Evolutionary conservation across 1,140 invertebrate genomes (phyloP).

Genomic region (Berghia stephanieae): DNA sequence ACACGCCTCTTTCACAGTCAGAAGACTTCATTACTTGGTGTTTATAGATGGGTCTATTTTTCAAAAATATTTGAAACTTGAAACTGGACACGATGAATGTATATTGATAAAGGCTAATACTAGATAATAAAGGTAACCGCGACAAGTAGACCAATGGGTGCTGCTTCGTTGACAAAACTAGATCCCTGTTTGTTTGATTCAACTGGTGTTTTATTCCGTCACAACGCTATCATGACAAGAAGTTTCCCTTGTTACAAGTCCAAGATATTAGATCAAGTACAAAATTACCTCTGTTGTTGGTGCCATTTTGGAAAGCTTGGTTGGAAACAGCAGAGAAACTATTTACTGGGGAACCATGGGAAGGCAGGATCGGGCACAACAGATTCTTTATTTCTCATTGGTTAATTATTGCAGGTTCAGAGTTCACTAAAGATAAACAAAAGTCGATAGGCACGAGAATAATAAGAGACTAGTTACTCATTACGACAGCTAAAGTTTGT

Average conservation of each 20-base stretch:
- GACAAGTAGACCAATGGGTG: no score
- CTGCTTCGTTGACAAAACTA: neutral
- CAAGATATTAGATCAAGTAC: neutral
- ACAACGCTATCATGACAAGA: neutral
- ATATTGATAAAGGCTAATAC: no score
- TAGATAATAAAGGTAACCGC: neutral
- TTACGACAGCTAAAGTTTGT: neutral
- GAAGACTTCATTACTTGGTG: no score
- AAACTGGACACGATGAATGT: no score
- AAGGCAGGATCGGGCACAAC: neutral
- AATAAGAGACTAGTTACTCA: neutral
- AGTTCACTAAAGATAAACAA: no score
- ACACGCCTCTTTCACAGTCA: no score
- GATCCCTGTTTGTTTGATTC: neutral
- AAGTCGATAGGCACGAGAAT: neutral
- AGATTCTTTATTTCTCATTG: neutral
- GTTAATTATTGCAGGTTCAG: no score
- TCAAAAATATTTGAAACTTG: no score
- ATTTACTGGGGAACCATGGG: neutral
- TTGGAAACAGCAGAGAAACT: neutral
- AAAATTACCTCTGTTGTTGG: conserved; percentile 12
- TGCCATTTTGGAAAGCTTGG: conserved; percentile 17
- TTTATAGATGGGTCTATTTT: no score
- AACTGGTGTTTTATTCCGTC: neutral
- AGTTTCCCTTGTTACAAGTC: neutral